phyloP scores from a whole-genome alignment of 2,797 vertebrate genomes.

The Balearica regulorum region DNA sequence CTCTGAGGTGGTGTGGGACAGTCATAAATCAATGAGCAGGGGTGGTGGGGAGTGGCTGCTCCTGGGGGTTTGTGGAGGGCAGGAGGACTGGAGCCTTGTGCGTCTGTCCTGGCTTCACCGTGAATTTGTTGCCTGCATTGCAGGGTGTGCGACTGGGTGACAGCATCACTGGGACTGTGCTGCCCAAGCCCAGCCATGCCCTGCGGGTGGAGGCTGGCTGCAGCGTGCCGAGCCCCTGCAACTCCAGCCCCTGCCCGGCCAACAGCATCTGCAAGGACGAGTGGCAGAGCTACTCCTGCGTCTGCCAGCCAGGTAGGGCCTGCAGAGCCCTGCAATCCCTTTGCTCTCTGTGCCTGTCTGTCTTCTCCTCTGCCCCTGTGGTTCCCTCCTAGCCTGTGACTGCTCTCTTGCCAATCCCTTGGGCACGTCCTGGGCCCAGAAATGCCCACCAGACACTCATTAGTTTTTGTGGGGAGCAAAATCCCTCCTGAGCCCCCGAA shows the following conservation, averaged over 20 bases:
- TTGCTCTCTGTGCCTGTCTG: rapidly evolving
- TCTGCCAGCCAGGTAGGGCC: constrained; percentile 87
- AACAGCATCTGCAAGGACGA: constrained; percentile 87
- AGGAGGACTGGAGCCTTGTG: rapidly evolving
- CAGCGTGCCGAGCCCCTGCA: constrained; percentile 81
- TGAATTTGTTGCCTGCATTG: background rate
- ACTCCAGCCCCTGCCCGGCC: constrained; percentile 86
- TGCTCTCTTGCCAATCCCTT: background rate
- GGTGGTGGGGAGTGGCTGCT: background rate
- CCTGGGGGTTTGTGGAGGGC: background rate
- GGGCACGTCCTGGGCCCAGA: background rate
- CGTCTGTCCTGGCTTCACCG: background rate
- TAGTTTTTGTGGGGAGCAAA: background rate
- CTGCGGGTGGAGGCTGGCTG: constrained; percentile 90
- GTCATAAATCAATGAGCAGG: background rate
- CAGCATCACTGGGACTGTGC: constrained; percentile 76
- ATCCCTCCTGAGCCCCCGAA: background rate
- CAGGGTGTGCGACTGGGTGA: constrained; percentile 92
- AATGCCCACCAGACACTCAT: background rate
- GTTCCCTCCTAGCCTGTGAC: background rate
- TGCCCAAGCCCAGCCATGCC: constrained; percentile 84
- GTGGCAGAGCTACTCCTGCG: constrained; percentile 89
- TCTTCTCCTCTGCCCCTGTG: background rate
- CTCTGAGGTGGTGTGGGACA: background rate
- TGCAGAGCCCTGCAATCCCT: background rate